These are phyloP conservation scores for Torymus texanus DNA, from an alignment of 2,888 invertebrate species.

Conservation along the genomic window DNA sequence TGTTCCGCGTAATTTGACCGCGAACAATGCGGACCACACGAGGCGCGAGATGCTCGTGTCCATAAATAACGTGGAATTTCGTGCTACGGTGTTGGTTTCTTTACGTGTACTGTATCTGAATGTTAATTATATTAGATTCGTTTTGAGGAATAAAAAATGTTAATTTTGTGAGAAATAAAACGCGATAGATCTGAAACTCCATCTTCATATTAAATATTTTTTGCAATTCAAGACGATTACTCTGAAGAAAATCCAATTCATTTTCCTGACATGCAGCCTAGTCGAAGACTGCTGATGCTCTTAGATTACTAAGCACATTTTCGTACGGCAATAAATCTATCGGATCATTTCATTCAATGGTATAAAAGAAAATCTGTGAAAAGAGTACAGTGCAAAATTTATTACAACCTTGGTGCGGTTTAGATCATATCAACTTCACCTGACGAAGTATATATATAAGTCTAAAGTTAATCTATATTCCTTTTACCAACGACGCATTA, in stretches of 20 bases:
- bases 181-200: too few relatives aligned
- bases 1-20: conserved; percentile 69
- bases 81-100: too few relatives aligned
- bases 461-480: too few relatives aligned
- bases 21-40: conserved; percentile 72
- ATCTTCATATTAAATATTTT: not conserved
- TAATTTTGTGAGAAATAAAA: too few relatives aligned
- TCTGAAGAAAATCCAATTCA: conserved; percentile 6
- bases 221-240: not conserved
- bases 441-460: not conserved
- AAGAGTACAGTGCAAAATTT: not conserved
- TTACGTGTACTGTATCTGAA: too few relatives aligned
- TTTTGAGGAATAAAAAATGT: too few relatives aligned
- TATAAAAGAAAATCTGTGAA: conserved; percentile 7
- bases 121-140: too few relatives aligned
- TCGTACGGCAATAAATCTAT: conserved; percentile 18
- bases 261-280: not conserved
- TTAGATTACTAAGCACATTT: conserved; percentile 19
- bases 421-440: too few relatives aligned
- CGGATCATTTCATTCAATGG: conserved; percentile 7
- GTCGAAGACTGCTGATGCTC: conserved; percentile 28
- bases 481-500: too few relatives aligned
- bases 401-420: too few relatives aligned
- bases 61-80: not conserved
- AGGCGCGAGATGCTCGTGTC: conserved; percentile 59